Evolutionary conservation across 2,797 vertebrate genomes (phyloP).

Genomic region (Ficedula albicollis): DNA sequence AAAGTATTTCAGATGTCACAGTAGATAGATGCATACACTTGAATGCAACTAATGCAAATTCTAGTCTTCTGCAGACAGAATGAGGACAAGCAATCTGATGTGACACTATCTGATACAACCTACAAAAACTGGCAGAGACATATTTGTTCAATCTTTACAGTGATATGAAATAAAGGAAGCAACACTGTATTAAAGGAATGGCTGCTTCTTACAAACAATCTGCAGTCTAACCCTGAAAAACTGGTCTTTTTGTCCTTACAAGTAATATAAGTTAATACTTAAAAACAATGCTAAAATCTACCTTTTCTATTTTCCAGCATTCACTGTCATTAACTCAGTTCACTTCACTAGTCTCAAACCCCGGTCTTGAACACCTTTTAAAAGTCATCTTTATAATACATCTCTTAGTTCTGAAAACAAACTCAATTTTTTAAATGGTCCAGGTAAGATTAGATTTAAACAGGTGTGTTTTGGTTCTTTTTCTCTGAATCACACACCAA

Average conservation of each 20-base stretch:
- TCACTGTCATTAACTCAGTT: neutral
- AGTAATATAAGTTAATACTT: neutral
- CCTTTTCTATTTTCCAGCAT: neutral
- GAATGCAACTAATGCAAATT: neutral
- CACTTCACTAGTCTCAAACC: neutral
- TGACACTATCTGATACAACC: neutral
- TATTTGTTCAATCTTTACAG: neutral
- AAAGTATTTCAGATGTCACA: neutral
- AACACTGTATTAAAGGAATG: neutral
- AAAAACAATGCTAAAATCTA: neutral
- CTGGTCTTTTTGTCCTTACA: neutral
- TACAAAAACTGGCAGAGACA: neutral
- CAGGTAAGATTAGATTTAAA: neutral
- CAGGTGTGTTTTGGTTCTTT: neutral
- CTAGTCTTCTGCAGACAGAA: slow-evolving; percentile 21
- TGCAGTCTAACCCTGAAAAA: neutral
- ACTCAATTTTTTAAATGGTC: neutral
- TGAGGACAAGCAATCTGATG: slow-evolving; percentile 13
- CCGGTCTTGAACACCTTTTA: neutral
- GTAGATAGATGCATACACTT: neutral
- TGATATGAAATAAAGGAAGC: neutral
- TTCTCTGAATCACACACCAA: neutral
- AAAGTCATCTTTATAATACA: neutral
- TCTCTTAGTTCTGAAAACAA: neutral
- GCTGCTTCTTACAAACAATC: neutral